Conservation (phyloP, 2,797 vertebrate species). For the Epinephelus malabaricus region DNA sequence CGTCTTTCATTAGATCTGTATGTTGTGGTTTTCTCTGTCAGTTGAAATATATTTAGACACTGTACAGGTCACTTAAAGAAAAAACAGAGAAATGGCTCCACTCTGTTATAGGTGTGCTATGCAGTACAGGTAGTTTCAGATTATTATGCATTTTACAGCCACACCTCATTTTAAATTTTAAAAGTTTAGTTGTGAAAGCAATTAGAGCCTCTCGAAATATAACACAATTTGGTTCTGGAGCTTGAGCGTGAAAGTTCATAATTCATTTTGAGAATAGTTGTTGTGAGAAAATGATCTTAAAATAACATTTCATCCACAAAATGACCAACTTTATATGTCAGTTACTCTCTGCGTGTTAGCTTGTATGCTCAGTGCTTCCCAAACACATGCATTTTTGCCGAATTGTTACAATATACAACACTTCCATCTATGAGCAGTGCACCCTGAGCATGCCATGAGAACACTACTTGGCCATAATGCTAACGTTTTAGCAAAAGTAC, state of each 20-base stretch:
- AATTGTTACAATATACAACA: too few species aligned
- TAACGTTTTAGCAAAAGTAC: too few species aligned
- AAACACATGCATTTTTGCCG: too few species aligned
- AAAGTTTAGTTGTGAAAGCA: not conserved
- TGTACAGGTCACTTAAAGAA: conserved; percentile 41
- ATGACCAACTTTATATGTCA: too few species aligned
- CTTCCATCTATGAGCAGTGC: too few species aligned
- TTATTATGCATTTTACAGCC: not conserved
- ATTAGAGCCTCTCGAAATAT: not conserved
- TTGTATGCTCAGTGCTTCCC: too few species aligned
- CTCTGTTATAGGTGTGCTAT: not conserved
- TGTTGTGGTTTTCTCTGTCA: conserved; percentile 49
- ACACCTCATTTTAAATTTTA: not conserved
- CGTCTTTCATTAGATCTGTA: conserved; percentile 60
- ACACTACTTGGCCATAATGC: too few species aligned
- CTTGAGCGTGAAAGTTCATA: not conserved
- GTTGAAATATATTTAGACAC: conserved; percentile 38
- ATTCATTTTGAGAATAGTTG: not conserved
- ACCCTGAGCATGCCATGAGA: too few species aligned
- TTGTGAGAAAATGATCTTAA: not conserved
- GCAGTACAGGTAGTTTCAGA: conserved; percentile 1
- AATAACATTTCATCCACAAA: too few species aligned
- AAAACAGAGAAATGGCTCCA: not conserved
- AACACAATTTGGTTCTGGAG: not conserved
- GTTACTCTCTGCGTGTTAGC: too few species aligned